Evolutionary conservation across 2,888 invertebrate genomes (phyloP), one percentile per base, ranked within the genome.

Genomic region (Cheilosia grossa): DNA sequence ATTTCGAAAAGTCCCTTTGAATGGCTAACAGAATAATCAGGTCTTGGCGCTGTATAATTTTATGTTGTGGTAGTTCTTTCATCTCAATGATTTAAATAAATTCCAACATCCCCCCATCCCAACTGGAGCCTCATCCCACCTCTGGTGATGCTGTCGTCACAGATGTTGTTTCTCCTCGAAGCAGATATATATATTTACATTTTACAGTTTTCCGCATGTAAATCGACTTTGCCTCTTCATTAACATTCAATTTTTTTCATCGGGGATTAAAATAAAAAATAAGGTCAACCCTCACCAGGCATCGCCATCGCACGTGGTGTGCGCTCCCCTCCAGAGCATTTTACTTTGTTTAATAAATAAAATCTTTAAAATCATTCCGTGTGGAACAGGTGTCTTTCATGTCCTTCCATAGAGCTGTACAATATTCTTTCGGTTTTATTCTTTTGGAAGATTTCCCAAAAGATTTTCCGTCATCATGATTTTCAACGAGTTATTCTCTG

Each of bases 371-470:
- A n/a, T 27, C 27, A 33, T 42, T 21, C 37, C 44, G 9, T 19
- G 9, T n/a, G 61, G 19, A 72, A 78, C 82, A 82, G 82, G 82
- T 82, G 82, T 78, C 56, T 73, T 67, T 82, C 59, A 82, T 82
- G 61, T 56, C 10, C 24, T 51, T 47, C 30, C 30, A 42, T 58
- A 56, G 49, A 58, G 58, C 13, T 4, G 10, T 24, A 44, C 27
- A 4, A 47, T 19, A 42, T 42, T 33, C 15, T 47, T 58, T 19
- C 54, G 2, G 37, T 10, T 37, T 61, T 61, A 63, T 78, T 59
- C 21, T 67, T 54, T 47, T 40, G 66, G 78, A 61, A 82, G 72
- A 82, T 82, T 82, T 82, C 82, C 82, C 78, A 72, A 67, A 82
- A 67, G 82, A 78, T 63, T 82, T 49, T 61, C 44, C 78, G 53